A percentile compares a stretch with the other conserved stretches of the same genome.
Evolutionary conservation across 2,113 vertebrate genomes (phyloP).

Genomic region (Vireo altiloquus): DNA sequence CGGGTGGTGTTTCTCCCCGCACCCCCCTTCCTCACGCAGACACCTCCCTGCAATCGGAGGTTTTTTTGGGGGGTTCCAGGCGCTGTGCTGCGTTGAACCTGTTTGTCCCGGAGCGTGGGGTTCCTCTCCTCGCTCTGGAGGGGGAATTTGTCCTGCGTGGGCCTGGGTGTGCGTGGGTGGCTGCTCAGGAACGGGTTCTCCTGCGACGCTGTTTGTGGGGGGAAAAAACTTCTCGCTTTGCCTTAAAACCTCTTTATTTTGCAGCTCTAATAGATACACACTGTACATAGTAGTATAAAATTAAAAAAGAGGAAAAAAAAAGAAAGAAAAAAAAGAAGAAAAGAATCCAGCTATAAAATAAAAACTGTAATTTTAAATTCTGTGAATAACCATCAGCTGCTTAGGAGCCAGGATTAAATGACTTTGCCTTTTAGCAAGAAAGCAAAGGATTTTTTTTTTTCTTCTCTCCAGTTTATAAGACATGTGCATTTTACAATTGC

Average conservation of each 20-base stretch:
- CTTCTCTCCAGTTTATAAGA: conserved; percentile 62
- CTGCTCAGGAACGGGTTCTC: background rate
- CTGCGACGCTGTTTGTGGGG: background rate
- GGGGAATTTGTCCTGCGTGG: background rate
- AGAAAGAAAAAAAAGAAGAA: fast-evolving
- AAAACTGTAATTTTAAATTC: conserved; percentile 67
- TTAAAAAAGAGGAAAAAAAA: background rate
- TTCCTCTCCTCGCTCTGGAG: background rate
- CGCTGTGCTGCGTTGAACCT: background rate
- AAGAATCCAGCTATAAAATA: conserved; percentile 28
- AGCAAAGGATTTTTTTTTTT: conserved; percentile 11
- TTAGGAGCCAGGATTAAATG: conserved; percentile 54
- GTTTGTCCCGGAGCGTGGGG: background rate
- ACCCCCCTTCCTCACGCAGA: background rate
- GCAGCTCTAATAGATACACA: conserved; percentile 21
- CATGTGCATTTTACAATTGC: conserved; percentile 69
- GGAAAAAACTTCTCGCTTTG: conserved; percentile 66
- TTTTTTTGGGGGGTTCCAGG: background rate
- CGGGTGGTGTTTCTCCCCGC: background rate
- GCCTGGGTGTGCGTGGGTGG: background rate
- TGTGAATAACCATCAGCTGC: conserved; percentile 69
- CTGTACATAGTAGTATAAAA: conserved; percentile 56
- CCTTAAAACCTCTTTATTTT: conserved; percentile 76
- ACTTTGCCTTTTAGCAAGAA: conserved; percentile 68
- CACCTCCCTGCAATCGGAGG: background rate